Evolutionary conservation across 2,113 vertebrate species (phyloP), one percentile per base, ranked within the genome.

Genomic region (Leptobrachium ailaonicum): DNA sequence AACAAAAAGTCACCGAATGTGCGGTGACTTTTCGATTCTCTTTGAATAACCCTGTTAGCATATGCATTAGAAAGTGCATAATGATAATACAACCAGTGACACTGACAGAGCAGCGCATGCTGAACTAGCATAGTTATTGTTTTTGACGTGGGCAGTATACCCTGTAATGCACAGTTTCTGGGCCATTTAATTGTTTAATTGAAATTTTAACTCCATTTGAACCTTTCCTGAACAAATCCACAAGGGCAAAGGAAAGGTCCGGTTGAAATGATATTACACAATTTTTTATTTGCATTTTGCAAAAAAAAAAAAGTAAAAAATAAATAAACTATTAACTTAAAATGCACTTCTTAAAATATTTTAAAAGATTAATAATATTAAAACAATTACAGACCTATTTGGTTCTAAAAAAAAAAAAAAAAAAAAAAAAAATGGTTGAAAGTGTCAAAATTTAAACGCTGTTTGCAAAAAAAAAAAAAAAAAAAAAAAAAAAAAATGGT

Each of bases 101-200:
- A 54, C 20, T 42, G 71, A 41, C 41, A 20, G 60, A 75, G 41
- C 32, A 64, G 62, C 41, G 73, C 41, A 72, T 75, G 44, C n/a
- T 47, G 64, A 75, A 75, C 32, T 44, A 60, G 43, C 10, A 64
- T 47, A 75, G 62, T 75, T n/a, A 14, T 75, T 41, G 73, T 75
- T 64, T 47, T 62, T 75, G n/a, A 11, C 40, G 62, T 75, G 73
- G 43, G 20, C 73, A 64, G 47, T 75, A 75, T 75, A 75, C 73
- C 60, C 60, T 66, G 73, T 75, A 66, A 75, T 66, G 64, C 6
- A 66, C 2, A 50, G 10, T 75, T 75, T 75, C 60, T 60, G 66
- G 43, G 42, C 43, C 73, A 75, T 75, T 73, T 75, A 75, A 66
- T 66, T 66, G 44, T 60, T 66, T 75, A 75, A 75, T 75, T 75